Evolutionary conservation across 2,888 invertebrate species (phyloP), one percentile per base, ranked within the genome.

Genomic region (Ectropis crepuscularia): DNA sequence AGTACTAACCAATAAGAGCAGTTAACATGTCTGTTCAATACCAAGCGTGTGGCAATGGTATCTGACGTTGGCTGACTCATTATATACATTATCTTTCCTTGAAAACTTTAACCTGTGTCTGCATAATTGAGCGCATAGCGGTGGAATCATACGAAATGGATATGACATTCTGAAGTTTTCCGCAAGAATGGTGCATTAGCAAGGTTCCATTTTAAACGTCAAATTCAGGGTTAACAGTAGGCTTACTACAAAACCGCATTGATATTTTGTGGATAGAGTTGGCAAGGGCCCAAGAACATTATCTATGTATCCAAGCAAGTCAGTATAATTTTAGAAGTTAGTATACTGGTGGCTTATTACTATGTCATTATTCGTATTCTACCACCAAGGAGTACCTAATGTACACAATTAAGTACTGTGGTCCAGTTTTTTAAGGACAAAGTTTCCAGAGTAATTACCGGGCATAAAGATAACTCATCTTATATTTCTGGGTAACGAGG

Each of bases 181-280:
- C 53, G 61, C 61, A 61, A 48, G 50, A 61, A 55, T 47, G 64
- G 60, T 41, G 54, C 64, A 57, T 49, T 65, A 28, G 48, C 63
- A 57, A 63, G 63, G 63, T 66, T 67, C 71, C 65, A 74, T 72
- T 78, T 78, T 74, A 72, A 71, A 76, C 71, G 74, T 74, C 75
- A 72, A 77, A 71, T 75, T 55, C 55, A 55, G 55, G 55, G 55
- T 55, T 47, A 75, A 71, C 72, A 55, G 70, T 76, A 76, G 50
- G 55, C 49, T 37, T 54, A 36, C n/a, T 59, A 12, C 5, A 42
- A 39, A 59, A 53, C 16, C 16, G 11, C 16, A 51, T 41, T 11
- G 47, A 39, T 41, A 16, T 55, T 41, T 55, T 6, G 39, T 47
- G 39, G 41, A 4, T 46, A 12, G 16, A 39, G 10, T 47, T n/a